These are phyloP conservation scores for Eleginops maclovinus DNA, from an alignment of 2,113 vertebrate genomes.

Conservation along the genomic window DNA sequence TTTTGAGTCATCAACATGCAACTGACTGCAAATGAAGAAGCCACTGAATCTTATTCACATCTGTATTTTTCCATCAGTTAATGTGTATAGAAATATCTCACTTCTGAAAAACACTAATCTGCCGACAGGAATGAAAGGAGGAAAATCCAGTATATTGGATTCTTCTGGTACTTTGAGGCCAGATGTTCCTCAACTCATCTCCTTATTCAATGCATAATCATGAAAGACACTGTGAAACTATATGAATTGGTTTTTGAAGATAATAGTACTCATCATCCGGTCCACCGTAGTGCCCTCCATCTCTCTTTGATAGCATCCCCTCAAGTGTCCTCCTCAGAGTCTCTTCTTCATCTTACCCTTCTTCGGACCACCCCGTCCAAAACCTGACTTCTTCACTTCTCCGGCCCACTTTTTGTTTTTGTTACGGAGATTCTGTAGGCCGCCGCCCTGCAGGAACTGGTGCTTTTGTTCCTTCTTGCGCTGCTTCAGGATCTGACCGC, in stretches of 20 bases:
- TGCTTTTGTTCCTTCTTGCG: conserved; percentile 88
- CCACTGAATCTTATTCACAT: conserved; percentile 11
- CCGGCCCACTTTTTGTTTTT: conserved; percentile 81
- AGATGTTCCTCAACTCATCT: conserved; percentile 5
- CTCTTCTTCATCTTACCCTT: conserved; percentile 94
- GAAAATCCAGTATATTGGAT: neutral
- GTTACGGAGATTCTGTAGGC: conserved; percentile 85
- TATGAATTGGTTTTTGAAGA: neutral
- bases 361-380: conserved; percentile 84
- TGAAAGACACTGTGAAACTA: neutral
- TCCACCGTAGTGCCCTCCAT: neutral
- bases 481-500: conserved; percentile 92
- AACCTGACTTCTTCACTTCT: conserved; percentile 89
- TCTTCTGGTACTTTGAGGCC: neutral
- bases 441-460: conserved; percentile 91
- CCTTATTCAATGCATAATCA: conserved; percentile 13
- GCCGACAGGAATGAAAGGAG: neutral
- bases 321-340: conserved; percentile 76
- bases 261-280: neutral
- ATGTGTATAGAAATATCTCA: conserved; percentile 4
- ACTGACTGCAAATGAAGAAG: conserved; percentile 28
- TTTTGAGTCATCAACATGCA: neutral
- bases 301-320: neutral
- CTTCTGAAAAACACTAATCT: conserved; percentile 8
- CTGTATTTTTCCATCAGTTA: conserved; percentile 30